phyloP scores from a whole-genome alignment of 2,113 vertebrate species.

The Oreochromis spilurus region DNA sequence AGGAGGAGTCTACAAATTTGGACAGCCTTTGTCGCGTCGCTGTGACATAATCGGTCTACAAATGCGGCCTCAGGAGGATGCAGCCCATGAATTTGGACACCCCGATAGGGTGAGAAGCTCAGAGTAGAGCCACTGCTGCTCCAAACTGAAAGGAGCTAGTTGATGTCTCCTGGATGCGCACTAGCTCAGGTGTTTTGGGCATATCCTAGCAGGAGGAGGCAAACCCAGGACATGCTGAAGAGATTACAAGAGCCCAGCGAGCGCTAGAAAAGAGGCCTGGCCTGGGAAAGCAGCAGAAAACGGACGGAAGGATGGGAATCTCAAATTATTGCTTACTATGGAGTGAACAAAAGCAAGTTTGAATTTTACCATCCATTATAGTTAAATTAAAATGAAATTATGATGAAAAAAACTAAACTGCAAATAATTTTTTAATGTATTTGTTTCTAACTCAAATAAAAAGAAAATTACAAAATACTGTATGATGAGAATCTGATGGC shows the following conservation, averaged over 20 bases:
- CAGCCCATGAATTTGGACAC: neutral
- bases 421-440: neutral
- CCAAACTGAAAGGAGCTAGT: neutral
- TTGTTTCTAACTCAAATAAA: neutral
- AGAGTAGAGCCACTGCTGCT: neutral
- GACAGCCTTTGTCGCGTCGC: neutral
- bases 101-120: neutral
- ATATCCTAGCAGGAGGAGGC: neutral
- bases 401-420: neutral
- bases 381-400: neutral
- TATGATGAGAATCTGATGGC: neutral
- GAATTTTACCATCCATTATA: neutral
- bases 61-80: neutral
- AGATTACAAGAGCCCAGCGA: neutral
- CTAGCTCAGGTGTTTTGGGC: neutral
- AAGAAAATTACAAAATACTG: neutral
- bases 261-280: neutral
- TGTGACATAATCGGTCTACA: neutral
- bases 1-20: neutral
- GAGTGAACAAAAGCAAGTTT: neutral
- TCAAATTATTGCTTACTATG: neutral
- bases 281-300: neutral
- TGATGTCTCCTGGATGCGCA: neutral
- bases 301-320: neutral
- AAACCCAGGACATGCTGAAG: neutral